Evolutionary conservation across 1,140 invertebrate genomes (phyloP).

Genomic region (Stratiolaelaps scimitus): DNA sequence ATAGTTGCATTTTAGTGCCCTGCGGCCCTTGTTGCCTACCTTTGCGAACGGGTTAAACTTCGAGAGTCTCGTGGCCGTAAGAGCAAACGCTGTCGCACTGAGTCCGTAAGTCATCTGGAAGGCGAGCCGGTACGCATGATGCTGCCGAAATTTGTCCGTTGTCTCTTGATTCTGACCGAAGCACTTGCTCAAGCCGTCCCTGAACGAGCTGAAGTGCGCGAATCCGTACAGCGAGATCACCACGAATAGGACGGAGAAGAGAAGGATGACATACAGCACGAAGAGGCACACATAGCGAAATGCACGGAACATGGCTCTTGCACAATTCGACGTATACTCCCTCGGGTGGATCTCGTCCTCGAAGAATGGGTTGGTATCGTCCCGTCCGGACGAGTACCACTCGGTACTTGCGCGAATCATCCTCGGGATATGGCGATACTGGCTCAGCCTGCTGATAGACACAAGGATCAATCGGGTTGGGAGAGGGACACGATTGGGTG

Average conservation of each 20-base stretch:
- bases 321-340: not conserved
- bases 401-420: not conserved
- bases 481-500: no score
- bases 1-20: no score
- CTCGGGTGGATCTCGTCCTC: not conserved
- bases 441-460: no score
- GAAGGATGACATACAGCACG: not conserved
- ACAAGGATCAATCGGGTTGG: no score
- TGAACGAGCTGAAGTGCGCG: not conserved
- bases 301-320: not conserved
- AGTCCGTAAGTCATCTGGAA: not conserved
- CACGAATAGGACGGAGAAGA: not conserved
- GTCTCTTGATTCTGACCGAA: not conserved
- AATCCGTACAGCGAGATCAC: constrained; percentile 8
- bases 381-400: not conserved
- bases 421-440: no score
- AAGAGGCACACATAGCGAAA: not conserved
- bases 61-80: not conserved
- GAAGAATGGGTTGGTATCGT: constrained; percentile 26
- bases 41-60: not conserved
- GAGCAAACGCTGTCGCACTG: not conserved
- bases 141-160: not conserved
- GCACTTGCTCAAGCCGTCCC: not conserved
- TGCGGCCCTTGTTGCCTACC: not conserved
- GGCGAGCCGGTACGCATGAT: not conserved